Base-by-base conservation (phyloP, 1,140 invertebrate genomes). In the Heliconius eleuchia region DNA sequence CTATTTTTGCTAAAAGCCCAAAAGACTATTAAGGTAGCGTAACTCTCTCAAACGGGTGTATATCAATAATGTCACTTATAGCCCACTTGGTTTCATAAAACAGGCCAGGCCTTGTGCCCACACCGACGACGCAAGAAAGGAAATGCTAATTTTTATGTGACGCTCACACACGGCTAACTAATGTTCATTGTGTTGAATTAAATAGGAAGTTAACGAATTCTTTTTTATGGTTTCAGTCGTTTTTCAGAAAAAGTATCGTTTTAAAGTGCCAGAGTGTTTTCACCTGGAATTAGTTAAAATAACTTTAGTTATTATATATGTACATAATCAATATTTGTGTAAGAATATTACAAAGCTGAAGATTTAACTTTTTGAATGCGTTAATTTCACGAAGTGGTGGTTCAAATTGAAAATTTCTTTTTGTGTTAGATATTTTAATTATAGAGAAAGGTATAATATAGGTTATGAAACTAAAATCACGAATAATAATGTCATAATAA, bases 51-150 rank as follows among this genome's bases (percentile, higher is more conserved):
- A 30, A 66, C 27, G 60, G n/a, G 9, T 66, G 23, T 16, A 66
- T 16, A 66, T 66, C 27, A 66, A 66, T 60, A 23, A 2, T 30
- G 60, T 66, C 60, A 30, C 27, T 66, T 30, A 60, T 60, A 66
- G 60, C 60, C 60, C 60, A 66, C 23, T 66, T 66, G 23, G 11
- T 16, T 30, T 19, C 66, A 70, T 66, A 30, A 66, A 66, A 66
- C 60, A 66, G 60, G 60, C 60, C 60, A 66, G 60, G 60, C 60
- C 60, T 66, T 66, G 60, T 66, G 60, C 60, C 60, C 60, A 66
- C 60, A 66, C 60, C 27, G 60, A 66, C 60, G 30, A 30, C 60
- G 60, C 60, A 66, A 66, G 60, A 66, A 66, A 66, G 60, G 60
- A 66, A 66, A 66, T 66, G 60, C 27, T 66, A 66, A 66, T 66